Conservation (phyloP, 30 jellyfish, hydroid and myxozoan species). For the Hydractinia echinata region DNA sequence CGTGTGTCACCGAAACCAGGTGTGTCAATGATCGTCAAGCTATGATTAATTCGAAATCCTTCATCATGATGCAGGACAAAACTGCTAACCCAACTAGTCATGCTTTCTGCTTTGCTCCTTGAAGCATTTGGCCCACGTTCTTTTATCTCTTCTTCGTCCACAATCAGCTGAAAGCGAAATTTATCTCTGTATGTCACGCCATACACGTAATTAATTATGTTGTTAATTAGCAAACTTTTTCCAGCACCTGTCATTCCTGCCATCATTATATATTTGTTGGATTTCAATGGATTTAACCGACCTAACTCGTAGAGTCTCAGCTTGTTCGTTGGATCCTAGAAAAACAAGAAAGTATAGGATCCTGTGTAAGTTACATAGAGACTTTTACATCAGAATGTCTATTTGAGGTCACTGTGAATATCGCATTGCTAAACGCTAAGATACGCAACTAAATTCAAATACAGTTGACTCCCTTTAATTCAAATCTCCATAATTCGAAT, state of each 20-base stretch:
- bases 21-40: constrained; percentile 16
- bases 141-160: constrained; percentile 6
- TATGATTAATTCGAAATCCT: neutral
- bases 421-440: no score
- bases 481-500: no score
- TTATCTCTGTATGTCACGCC: neutral
- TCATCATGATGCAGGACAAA: constrained; percentile 4
- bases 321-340: neutral
- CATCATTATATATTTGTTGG: neutral
- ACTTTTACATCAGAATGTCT: no score
- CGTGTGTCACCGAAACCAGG: constrained; percentile 22
- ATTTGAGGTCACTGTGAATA: no score
- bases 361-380: neutral
- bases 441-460: neutral
- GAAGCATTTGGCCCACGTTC: constrained; percentile 4
- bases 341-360: neutral
- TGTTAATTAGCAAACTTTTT: neutral
- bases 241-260: constrained; percentile 25
- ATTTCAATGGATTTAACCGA: neutral
- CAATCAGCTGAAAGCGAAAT: constrained; percentile 7
- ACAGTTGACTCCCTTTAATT: no score
- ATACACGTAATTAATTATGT: constrained; percentile 10
- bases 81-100: constrained; percentile 24
- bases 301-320: constrained; percentile 6
- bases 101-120: constrained; percentile 12